Conservation (phyloP, 2,888 invertebrate genomes). For the Eupithecia exiguata region DNA sequence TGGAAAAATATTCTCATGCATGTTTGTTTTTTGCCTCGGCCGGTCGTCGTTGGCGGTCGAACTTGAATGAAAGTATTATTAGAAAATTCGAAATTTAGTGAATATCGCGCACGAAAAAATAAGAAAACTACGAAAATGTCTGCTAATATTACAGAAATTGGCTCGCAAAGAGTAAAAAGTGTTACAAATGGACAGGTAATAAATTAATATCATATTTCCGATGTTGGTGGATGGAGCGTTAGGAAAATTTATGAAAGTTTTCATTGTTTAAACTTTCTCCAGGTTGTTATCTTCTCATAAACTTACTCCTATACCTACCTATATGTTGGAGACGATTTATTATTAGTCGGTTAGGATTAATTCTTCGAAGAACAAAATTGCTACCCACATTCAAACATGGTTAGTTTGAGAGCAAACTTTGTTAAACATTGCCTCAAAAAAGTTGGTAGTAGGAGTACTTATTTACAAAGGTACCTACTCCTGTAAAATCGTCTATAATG, state of each 20-base stretch:
- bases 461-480: not conserved
- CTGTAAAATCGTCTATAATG: not conserved
- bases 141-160: constrained; percentile 65
- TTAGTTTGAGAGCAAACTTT: not conserved
- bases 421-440: not conserved
- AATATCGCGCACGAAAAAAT: not conserved
- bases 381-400: not conserved
- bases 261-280: constrained; percentile 6
- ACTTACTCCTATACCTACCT: not conserved
- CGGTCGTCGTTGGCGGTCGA: constrained; percentile 1
- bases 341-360: not conserved
- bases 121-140: constrained; percentile 51
- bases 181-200: constrained; percentile 70
- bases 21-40: not conserved
- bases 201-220: not conserved
- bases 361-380: not conserved
- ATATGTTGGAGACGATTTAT: not conserved
- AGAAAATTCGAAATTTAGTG: constrained; percentile 12
- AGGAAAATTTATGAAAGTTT: constrained; percentile 12
- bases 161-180: constrained; percentile 70
- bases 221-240: no score
- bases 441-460: not conserved
- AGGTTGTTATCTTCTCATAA: not conserved
- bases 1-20: not conserved
- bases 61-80: not conserved